Evolutionary conservation across 1,140 invertebrate genomes (phyloP), one percentile per base, ranked within the genome.

Genomic region (Harpegnathos saltator): DNA sequence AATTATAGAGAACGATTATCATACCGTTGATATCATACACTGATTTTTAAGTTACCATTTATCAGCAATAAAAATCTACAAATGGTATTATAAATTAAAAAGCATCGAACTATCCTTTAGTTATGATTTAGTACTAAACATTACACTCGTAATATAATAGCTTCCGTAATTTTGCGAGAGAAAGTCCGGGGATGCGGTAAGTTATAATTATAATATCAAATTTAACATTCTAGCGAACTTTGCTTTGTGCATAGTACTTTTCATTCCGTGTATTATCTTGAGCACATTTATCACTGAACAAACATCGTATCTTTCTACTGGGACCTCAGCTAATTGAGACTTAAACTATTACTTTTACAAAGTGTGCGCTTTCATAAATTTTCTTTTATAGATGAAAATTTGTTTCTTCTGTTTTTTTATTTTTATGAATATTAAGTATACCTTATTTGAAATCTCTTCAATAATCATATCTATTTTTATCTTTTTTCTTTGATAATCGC

Each of bases 161-260:
- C 61, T 4, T 61, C n/a, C 59, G 56, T 44, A 73, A 1, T 62
- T 62, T 74, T 74, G 14, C 17, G 12, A 74, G 62, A 74, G 54
- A 62, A 61, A 17, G 12, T 33, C 0, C 15, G 33, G 44, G 48
- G 9, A 44, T 62, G 48, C 9, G 14, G 26, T 44, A 26, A 59
- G 22, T 62, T n/a, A n/a, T n/a, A n/a, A n/a, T n/a, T n/a, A n/a
- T n/a, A n/a, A 12, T 24, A 17, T 69, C 22, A 1, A 71, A 33
- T 65, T 44, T 63, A 29, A 7, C 2, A 4, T 48, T 2, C n/a
- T 80, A 7, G 11, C 9, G 12, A 58, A 80, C 71, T n/a, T 80
- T 56, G 11, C 29, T 29, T 14, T 61, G 17, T 12, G 12, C 59
- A 38, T 62, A 29, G 17, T 33, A 7, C 38, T 38, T 50, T 48